Base-by-base conservation (phyloP, 2,888 invertebrate species). In the Gisinianus flammeolus region DNA sequence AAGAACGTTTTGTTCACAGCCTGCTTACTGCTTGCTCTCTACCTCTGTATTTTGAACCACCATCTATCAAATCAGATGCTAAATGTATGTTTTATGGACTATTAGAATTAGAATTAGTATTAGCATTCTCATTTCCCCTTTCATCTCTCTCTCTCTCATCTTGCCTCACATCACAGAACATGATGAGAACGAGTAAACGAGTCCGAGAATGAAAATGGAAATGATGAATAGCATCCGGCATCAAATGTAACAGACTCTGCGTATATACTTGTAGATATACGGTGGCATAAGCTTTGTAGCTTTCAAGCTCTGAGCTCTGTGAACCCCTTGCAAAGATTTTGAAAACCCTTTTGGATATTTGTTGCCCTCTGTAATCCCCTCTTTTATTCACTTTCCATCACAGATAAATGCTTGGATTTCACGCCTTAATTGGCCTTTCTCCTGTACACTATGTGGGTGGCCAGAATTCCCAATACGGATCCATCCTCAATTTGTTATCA, bases 351-450 rank as follows among this genome's bases (percentile, higher is more conserved):
- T 67, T 67, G 2, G 2, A 67, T 33, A 26, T 26, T 2, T 28
- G 12, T 28, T 24, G 28, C 19, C 64, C 64, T 30, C 28, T 30
- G 4, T 28, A 8, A 28, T 12, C 28, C 28, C 22, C 33, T 67
- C 31, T 35, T n/a, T 67, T 33, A 12, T 72, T 31, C 58, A 12
- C n/a, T 10, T 58, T 33, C 19, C 30, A 10, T 24, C 10, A 26
- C 31, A 56, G 58, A 58, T 72, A 58, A 56, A 72, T 71, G 54
- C 28, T n/a, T 28, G 58, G 72, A 72, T 72, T 72, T 72, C 72
- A 72, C 72, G 72, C 72, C 72, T 58, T 72, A 72, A 72, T 72
- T 72, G 56, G 58, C 31, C 58, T 33, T n/a, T 31, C n/a, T 31
- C n/a, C 35, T 19, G 16, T 58, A 8, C 28, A 8, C 33, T 31